Base-by-base conservation (phyloP, 1,140 invertebrate species). In the Reticulitermes speratus region DNA sequence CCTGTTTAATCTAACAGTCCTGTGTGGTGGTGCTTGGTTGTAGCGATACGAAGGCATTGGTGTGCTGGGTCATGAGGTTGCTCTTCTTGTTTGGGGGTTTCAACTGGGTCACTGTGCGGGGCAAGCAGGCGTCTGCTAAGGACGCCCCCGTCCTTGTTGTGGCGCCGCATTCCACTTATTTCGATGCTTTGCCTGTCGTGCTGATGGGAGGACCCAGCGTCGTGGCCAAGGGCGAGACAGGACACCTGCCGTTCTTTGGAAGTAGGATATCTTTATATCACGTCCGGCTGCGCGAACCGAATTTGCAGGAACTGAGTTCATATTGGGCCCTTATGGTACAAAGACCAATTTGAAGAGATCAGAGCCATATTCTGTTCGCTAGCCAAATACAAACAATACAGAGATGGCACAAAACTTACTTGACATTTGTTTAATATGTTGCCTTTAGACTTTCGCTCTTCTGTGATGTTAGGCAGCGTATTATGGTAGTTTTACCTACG, bases 161-260 rank as follows among this genome's bases (percentile, higher is more conserved):
- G 83, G 97, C 97, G 32, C 97, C 97, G 14, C 97, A 98, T 91
- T 98, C 97, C 38, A 95, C 96, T 86, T 98, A 96, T 93, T 96
- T 97, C 91, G 97, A 98, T 91, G 95, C 96, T 85, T 94, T 98
- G 87, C 94, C 95, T 87, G 95, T 97, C 87, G 94, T 97, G 87
- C 94, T 95, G 88, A 93, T 97, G 87, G 95, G 95, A 45, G 95
- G 95, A 44, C 96, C 97, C 8, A 96, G 96, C 89, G 95, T 98
- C 90, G 97, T 98, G 87, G 96, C 96, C 86, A 98, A 97, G 90
- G 94, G 94, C 32, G 96, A 97, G 90, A 95, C 95, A 48, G 94
- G 95, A 59, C 91, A 93, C 86, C 93, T 97, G 88, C 96, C 96
- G 75, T 93, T 98, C 89, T 96, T 98, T 91, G 97, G 97, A 94